Base-by-base conservation (phyloP, 1,140 invertebrate species). In the Sitophilus oryzae region DNA sequence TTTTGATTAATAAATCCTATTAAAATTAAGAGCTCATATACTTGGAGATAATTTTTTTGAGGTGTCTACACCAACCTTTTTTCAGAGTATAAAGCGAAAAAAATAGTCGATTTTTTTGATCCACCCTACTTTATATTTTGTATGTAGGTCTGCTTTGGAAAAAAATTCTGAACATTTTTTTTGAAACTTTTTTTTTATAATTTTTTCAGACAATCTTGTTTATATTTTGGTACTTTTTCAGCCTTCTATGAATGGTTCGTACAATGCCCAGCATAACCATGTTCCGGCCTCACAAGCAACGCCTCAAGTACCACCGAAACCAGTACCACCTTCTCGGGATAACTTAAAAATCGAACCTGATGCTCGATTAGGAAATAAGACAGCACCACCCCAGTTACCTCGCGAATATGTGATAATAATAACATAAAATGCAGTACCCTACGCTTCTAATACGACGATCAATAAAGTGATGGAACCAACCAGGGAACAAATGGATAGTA, bases 401-500 rank as follows among this genome's bases (percentile, higher is more conserved):
- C 85, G n/a, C 75, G 81, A 6, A 77, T 60, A 41, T 68, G 67
- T 38, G 74, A 74, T 58, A 71, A 76, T 67, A 73, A 69, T 59
- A n/a, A n/a, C n/a, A 72, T 77, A 65, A 71, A 65, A 69, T 11
- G 56, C 67, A n/a, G 70, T 72, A 50, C 71, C 76, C 11, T 71
- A 74, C 0, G 69, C 73, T 1, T 5, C 47, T 46, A 19, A 72
- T 74, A 0, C 71, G 73, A 19, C 37, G 46, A 15, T 41, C 30
- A 56, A 56, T 34, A 43, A 51, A 11, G 72, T 75, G 14, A 71
- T 72, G 34, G 83, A 86, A 60, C 85, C 85, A 16, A 89, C 86
- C 44, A 79, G 84, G 60, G 89, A 93, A 61, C 89, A 95, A 71
- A 75, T 93, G 66, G 86, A 93, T 63, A 88, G 89, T 67, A 92